These are phyloP conservation scores for Anhinga rufa DNA, from an alignment of 2,113 vertebrate genomes.

Conservation along the genomic window DNA sequence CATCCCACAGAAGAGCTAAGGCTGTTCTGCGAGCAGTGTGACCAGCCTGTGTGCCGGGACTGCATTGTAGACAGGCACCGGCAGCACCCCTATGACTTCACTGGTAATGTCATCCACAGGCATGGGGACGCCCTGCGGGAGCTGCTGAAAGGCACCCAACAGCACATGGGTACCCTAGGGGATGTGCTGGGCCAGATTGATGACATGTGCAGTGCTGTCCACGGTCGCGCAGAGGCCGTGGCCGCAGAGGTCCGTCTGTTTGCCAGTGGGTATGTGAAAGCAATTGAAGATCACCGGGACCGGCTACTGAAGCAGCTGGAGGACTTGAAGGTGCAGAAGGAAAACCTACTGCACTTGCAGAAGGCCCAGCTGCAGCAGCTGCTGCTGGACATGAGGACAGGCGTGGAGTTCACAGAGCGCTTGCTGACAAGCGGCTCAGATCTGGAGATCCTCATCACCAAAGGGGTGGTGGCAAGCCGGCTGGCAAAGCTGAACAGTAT, in stretches of 20 bases:
- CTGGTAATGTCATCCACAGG: slow-evolving; percentile 66
- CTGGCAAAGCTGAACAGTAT: slow-evolving; percentile 73
- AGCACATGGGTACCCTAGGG: slow-evolving; percentile 73
- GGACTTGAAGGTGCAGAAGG: slow-evolving; percentile 76
- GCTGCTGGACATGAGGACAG: slow-evolving; percentile 77
- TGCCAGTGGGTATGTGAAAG: slow-evolving; percentile 75
- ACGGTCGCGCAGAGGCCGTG: slow-evolving; percentile 49
- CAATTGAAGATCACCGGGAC: slow-evolving; percentile 80
- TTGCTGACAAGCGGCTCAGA: slow-evolving; percentile 82
- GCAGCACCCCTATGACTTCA: slow-evolving; percentile 78
- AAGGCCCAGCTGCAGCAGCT: slow-evolving; percentile 85
- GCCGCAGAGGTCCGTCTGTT: slow-evolving; percentile 76
- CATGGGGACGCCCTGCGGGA: slow-evolving; percentile 79
- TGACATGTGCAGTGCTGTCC: slow-evolving; percentile 59
- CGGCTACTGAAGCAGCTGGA: slow-evolving; percentile 81
- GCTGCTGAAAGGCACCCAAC: slow-evolving; percentile 75
- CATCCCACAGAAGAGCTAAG: slow-evolving; percentile 85
- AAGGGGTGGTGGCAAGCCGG: slow-evolving; percentile 77
- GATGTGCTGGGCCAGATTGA: slow-evolving; percentile 71
- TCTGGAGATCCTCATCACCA: slow-evolving; percentile 83
- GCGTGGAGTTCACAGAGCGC: slow-evolving; percentile 81
- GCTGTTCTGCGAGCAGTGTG: slow-evolving; percentile 88
- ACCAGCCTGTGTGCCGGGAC: slow-evolving; percentile 80
- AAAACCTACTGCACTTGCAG: slow-evolving; percentile 83
- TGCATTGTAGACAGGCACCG: slow-evolving; percentile 78